Conservation (phyloP, 2,797 vertebrate genomes). For the Tokudaia muenninki region DNA sequence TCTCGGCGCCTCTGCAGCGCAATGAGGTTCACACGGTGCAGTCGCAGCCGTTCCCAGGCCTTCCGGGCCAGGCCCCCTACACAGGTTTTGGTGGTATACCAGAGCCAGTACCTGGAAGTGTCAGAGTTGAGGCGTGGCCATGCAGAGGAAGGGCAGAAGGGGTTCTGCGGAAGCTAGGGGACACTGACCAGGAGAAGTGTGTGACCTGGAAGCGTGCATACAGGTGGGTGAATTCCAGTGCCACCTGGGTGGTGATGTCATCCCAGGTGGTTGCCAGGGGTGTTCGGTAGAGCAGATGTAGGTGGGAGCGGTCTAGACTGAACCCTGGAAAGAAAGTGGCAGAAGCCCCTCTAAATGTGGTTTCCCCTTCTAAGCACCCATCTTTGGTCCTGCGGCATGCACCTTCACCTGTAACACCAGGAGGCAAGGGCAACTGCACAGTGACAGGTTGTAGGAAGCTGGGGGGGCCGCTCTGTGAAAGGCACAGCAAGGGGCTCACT, state of each 20-base stretch:
- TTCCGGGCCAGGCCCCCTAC: conserved; percentile 93
- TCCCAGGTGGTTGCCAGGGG: conserved; percentile 93
- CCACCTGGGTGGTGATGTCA: conserved; percentile 94
- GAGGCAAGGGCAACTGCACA: conserved; percentile 95
- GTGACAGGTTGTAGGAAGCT: conserved; percentile 94
- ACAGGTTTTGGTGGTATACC: conserved; percentile 95
- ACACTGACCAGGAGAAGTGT: conserved; percentile 96
- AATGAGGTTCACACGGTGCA: conserved; percentile 96
- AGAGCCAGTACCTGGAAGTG: conserved; percentile 96
- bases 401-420: conserved; percentile 92
- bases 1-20: conserved; percentile 95
- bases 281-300: conserved; percentile 94
- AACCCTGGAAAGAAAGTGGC: conserved; percentile 87
- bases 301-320: conserved; percentile 91
- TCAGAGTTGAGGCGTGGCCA: not conserved
- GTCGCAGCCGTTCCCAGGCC: conserved; percentile 94
- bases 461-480: conserved; percentile 91
- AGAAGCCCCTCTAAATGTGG: not conserved
- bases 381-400: fast-evolving
- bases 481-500: conserved; percentile 93
- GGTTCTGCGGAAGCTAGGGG: fast-evolving
- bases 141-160: fast-evolving
- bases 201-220: conserved; percentile 96
- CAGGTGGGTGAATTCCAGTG: conserved; percentile 93
- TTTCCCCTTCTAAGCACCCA: too few species aligned